Conservation (phyloP, 2,797 vertebrate genomes). For the Alosa sapidissima region DNA sequence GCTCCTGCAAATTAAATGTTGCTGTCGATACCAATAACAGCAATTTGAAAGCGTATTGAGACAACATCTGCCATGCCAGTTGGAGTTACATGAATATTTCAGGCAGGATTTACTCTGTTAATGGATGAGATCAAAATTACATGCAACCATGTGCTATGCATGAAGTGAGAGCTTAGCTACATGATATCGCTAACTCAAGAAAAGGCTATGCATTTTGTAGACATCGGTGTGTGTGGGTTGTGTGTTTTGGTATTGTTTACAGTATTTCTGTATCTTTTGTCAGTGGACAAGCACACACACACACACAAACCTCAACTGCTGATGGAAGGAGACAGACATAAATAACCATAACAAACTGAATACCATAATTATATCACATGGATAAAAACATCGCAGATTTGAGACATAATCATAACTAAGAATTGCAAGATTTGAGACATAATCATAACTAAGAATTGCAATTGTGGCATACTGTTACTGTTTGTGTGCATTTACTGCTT, state of each 20-base stretch:
- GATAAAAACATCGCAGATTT: too few relatives aligned
- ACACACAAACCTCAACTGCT: background rate
- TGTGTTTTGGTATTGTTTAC: background rate
- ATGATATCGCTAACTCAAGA: background rate
- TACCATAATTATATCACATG: background rate
- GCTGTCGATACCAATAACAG: background rate
- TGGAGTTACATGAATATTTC: background rate
- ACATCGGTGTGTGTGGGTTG: background rate
- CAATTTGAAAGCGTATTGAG: background rate
- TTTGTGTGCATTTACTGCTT: background rate
- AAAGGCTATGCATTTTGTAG: background rate
- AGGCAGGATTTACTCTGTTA: background rate
- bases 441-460: too few relatives aligned
- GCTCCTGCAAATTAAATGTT: background rate
- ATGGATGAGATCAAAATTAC: background rate
- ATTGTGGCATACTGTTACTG: background rate
- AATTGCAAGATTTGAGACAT: too few relatives aligned
- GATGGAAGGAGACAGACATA: background rate
- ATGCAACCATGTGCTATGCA: background rate
- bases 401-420: too few relatives aligned
- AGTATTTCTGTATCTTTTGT: background rate
- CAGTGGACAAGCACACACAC: background rate
- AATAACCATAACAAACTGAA: background rate
- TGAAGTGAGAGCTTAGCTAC: background rate
- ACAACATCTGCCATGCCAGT: background rate